A percentile compares a stretch with the other conserved stretches of the same genome.
These are phyloP conservation scores for Epirrita christyi DNA, from an alignment of 2,888 invertebrate species.

Conservation along the genomic window DNA sequence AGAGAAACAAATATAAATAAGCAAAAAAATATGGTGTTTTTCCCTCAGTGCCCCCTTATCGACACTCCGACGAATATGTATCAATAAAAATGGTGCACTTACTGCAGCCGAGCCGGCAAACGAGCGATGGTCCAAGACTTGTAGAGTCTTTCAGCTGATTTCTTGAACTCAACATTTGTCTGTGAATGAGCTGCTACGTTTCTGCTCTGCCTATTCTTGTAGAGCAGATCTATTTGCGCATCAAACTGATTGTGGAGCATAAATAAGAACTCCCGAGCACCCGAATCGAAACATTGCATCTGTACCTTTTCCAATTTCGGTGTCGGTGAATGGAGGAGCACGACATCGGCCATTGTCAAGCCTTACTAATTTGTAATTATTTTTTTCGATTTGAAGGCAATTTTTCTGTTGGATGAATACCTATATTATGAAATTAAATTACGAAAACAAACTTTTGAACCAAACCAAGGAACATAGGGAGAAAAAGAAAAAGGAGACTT, in stretches of 20 bases:
- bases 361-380: background rate
- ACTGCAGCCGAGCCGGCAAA: constrained; percentile 81
- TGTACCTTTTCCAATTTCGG: constrained; percentile 82
- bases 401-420: too few species aligned
- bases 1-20: too few species aligned
- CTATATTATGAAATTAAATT: too few species aligned
- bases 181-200: constrained; percentile 57
- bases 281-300: constrained; percentile 80
- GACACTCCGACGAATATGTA: too few species aligned
- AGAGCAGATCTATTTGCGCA: constrained; percentile 74
- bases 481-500: too few species aligned
- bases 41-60: too few species aligned
- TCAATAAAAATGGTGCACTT: constrained; percentile 41
- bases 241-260: constrained; percentile 81
- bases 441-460: too few species aligned
- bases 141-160: constrained; percentile 68
- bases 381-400: too few species aligned
- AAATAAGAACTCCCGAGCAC: constrained; percentile 83
- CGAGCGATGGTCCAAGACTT: constrained; percentile 85
- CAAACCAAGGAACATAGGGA: too few species aligned
- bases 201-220: constrained; percentile 65
- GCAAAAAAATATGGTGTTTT: too few species aligned
- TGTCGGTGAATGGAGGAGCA: constrained; percentile 79
- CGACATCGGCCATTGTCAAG: constrained; percentile 54
- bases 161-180: constrained; percentile 66